phyloP scores from a whole-genome alignment of 2,797 vertebrate species.

The Neostethus bicornis region DNA sequence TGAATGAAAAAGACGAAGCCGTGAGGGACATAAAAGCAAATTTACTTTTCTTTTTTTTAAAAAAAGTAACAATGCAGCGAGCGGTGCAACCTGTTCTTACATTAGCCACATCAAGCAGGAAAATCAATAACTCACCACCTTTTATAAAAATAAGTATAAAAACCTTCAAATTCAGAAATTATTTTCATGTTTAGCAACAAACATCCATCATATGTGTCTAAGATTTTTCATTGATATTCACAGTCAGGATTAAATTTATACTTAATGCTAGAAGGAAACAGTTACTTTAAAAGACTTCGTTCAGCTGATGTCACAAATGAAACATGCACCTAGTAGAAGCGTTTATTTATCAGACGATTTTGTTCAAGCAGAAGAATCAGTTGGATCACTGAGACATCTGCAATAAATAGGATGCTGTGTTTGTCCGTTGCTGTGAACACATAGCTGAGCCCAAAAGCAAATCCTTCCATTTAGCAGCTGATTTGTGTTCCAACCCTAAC shows the following conservation, averaged over 20 bases:
- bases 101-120: constrained; percentile 9
- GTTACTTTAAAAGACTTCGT: not conserved
- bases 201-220: not conserved
- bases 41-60: constrained; percentile 18
- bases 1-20: constrained; percentile 34
- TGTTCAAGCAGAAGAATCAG: too few relatives aligned
- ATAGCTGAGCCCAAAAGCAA: too few relatives aligned
- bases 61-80: constrained; percentile 23
- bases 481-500: too few relatives aligned
- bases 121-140: constrained; percentile 45
- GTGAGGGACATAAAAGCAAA: constrained; percentile 2
- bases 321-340: too few relatives aligned
- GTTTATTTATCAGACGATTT: too few relatives aligned
- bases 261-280: not conserved
- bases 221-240: not conserved
- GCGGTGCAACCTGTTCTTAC: constrained; percentile 38
- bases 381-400: too few relatives aligned
- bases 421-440: too few relatives aligned
- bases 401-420: too few relatives aligned
- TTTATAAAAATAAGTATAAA: constrained; percentile 23
- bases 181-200: constrained; percentile 19
- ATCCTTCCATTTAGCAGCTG: too few relatives aligned
- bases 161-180: constrained; percentile 33
- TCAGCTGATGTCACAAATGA: too few relatives aligned
- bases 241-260: not conserved